Percentiles rank a stretch among this genome's conserved stretches.
These are phyloP conservation scores for Eubasilissa regina DNA, from an alignment of 1,140 invertebrate genomes.

Conservation along the genomic window DNA sequence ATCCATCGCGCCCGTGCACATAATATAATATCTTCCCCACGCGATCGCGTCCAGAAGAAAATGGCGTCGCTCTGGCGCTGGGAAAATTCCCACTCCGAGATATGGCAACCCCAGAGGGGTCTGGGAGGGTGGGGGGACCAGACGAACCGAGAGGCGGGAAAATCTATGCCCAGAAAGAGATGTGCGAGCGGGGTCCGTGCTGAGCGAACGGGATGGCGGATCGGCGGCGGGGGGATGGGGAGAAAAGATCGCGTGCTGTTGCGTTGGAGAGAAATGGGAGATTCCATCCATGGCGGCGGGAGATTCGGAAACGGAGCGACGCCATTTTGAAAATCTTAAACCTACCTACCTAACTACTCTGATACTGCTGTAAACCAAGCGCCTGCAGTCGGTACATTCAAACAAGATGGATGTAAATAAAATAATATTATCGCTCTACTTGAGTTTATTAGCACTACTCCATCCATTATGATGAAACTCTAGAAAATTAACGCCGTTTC, in stretches of 20 bases:
- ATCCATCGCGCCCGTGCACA: not conserved
- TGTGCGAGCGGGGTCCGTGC: not conserved
- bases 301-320: slow-evolving; percentile 35
- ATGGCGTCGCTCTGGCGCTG: slow-evolving; percentile 35
- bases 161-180: slow-evolving; percentile 30
- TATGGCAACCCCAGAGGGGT: slow-evolving; percentile 16
- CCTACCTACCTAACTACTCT: no score
- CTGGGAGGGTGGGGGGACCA: not conserved
- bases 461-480: no score
- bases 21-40: slow-evolving; percentile 20
- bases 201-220: not conserved
- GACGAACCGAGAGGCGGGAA: slow-evolving; percentile 12
- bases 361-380: no score
- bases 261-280: slow-evolving; percentile 37
- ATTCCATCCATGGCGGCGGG: not conserved
- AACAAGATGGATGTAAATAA: no score
- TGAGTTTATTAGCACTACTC: no score
- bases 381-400: no score
- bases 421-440: no score
- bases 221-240: not conserved
- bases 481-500: no score
- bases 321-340: slow-evolving; percentile 36
- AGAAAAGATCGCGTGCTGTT: slow-evolving; percentile 36
- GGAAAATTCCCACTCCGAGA: slow-evolving; percentile 37
- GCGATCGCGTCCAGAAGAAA: slow-evolving; percentile 24